phyloP scores from a whole-genome alignment of 2,888 invertebrate species.

The Ceraclea dissimilis region DNA sequence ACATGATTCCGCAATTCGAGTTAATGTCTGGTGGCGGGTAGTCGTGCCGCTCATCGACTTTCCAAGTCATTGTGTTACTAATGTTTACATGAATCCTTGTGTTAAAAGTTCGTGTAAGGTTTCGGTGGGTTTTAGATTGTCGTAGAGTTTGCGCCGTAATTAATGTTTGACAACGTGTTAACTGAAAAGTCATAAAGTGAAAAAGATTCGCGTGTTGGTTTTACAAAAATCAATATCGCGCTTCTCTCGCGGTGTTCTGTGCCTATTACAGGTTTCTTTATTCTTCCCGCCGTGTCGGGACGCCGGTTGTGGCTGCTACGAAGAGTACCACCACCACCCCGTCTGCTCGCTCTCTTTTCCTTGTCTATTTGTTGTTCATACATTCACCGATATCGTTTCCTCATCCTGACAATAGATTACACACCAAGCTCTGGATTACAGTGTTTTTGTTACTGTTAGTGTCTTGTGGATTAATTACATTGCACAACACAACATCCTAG shows the following conservation, averaged over 20 bases:
- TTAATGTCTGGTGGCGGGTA: conserved; percentile 32
- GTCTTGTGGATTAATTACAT: background rate
- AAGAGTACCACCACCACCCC: background rate
- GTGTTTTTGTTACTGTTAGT: background rate
- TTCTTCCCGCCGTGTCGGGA: conserved; percentile 18
- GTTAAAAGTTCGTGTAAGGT: background rate
- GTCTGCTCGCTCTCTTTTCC: conserved; percentile 4
- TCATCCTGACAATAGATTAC: background rate
- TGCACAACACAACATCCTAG: background rate
- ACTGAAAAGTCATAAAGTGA: background rate
- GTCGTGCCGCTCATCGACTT: conserved; percentile 5
- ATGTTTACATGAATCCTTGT: conserved; percentile 14
- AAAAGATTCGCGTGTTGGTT: conserved; percentile 17
- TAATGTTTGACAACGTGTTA: background rate
- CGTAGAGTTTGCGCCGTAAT: background rate
- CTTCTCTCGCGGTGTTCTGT: conserved; percentile 22
- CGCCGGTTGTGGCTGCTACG: conserved; percentile 7
- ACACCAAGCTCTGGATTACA: background rate
- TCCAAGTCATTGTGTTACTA: conserved; percentile 12
- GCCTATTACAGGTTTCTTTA: conserved; percentile 23
- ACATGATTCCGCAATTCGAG: conserved; percentile 13
- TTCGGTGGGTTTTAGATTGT: background rate
- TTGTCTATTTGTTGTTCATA: background rate
- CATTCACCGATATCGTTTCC: background rate
- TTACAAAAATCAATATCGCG: conserved; percentile 23